phyloP scores from a whole-genome alignment of 2,797 vertebrate genomes.

The Eulemur mongoz region DNA sequence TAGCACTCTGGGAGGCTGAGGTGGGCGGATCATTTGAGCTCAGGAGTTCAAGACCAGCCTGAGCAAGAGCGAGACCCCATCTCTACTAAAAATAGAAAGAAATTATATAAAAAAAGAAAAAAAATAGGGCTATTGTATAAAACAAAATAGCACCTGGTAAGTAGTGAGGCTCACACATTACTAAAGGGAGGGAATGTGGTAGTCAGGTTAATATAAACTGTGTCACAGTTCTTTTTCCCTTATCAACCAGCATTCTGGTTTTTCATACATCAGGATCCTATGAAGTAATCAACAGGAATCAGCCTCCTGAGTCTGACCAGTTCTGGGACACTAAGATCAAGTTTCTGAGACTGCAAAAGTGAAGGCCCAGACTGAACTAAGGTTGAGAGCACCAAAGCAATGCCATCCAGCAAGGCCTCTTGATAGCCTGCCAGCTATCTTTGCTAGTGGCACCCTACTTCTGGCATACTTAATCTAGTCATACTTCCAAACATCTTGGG shows the following conservation, averaged over 20 bases:
- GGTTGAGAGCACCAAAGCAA: conserved; percentile 17
- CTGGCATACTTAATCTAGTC: conserved; percentile 7
- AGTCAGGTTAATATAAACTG: background rate
- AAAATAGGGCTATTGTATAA: background rate
- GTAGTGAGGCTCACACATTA: background rate
- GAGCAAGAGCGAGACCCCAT: no score
- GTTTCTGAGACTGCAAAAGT: conserved; percentile 30
- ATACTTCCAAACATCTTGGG: background rate
- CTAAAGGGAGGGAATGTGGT: background rate
- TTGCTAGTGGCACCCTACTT: background rate
- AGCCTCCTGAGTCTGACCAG: conserved; percentile 32
- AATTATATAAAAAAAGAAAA: no score
- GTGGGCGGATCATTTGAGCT: no score
- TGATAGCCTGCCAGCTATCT: background rate
- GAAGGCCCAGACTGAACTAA: background rate
- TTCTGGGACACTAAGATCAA: conserved; percentile 38
- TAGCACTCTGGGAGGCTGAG: no score
- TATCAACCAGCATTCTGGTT: background rate
- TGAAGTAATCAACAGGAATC: conserved; percentile 38
- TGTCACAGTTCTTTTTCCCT: conserved; percentile 15
- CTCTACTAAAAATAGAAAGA: no score
- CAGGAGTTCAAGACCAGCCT: no score
- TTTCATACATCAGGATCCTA: background rate
- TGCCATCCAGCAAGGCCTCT: background rate
- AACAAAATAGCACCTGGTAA: conserved; percentile 21